These are phyloP conservation scores for Felis chaus DNA, from an alignment of 2,113 vertebrate genomes.

Conservation along the genomic window DNA sequence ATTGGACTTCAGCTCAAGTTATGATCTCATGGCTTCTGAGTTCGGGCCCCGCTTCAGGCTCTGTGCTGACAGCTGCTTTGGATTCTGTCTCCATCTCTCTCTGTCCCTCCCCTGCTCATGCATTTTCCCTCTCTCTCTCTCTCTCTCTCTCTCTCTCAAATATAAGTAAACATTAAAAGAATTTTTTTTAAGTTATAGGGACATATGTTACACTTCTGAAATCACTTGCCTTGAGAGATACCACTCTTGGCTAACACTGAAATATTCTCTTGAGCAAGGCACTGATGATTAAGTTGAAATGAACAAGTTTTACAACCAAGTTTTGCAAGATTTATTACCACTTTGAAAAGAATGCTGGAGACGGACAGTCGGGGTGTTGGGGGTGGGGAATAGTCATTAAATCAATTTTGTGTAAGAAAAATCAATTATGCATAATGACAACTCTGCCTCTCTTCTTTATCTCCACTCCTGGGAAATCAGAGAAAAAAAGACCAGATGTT, in stretches of 20 bases:
- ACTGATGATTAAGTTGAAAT: constrained; percentile 56
- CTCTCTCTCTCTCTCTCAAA: too few species aligned
- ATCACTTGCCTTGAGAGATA: background rate
- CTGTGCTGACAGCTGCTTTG: too few species aligned
- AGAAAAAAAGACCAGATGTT: background rate
- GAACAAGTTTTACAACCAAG: constrained; percentile 58
- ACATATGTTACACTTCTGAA: background rate
- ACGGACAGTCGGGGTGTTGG: background rate
- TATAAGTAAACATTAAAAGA: too few species aligned
- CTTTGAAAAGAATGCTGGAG: constrained; percentile 63
- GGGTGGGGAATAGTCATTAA: constrained; percentile 29
- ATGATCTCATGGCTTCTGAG: too few species aligned
- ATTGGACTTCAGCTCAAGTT: too few species aligned
- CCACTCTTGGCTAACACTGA: background rate
- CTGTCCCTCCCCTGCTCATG: too few species aligned
- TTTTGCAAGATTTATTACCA: constrained; percentile 60
- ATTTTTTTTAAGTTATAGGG: background rate
- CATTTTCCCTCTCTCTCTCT: too few species aligned
- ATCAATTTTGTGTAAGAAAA: background rate
- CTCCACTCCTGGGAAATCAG: constrained; percentile 31
- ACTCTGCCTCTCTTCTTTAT: constrained; percentile 13
- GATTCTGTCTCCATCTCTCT: too few species aligned
- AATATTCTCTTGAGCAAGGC: constrained; percentile 36
- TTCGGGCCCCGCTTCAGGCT: too few species aligned
- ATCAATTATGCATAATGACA: background rate